phyloP scores from a whole-genome alignment of 2,888 invertebrate species.

The Drosophila silvestris region DNA sequence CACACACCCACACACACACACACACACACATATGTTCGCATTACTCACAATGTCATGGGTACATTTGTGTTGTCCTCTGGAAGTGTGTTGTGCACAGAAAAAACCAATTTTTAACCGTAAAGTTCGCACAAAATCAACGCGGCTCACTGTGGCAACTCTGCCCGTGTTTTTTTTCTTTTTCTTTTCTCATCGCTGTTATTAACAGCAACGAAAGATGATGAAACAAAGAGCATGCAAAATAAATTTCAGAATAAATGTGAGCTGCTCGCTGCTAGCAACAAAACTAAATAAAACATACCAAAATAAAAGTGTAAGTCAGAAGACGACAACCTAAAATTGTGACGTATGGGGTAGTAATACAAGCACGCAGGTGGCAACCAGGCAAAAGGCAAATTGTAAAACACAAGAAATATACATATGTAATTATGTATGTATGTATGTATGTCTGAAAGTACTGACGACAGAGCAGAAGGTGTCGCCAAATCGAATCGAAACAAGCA shows the following conservation, averaged over 20 bases:
- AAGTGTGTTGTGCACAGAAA: background rate
- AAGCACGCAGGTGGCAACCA: constrained; percentile 2
- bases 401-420: background rate
- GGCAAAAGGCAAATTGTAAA: constrained; percentile 21
- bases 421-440: constrained; percentile 3
- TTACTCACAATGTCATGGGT: too few species aligned
- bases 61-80: background rate
- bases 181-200: constrained; percentile 3
- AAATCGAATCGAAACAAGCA: constrained; percentile 27
- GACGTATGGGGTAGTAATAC: constrained; percentile 9
- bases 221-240: background rate
- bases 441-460: constrained; percentile 14
- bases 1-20: background rate
- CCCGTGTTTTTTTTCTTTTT: background rate
- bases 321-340: background rate
- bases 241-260: background rate
- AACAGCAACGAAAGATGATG: background rate
- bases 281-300: background rate
- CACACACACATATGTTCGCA: background rate
- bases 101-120: background rate
- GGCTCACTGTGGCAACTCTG: constrained; percentile 25
- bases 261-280: background rate
- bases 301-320: background rate
- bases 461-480: constrained; percentile 25
- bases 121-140: background rate